A percentile compares a stretch with the other conserved stretches of the same genome.
Evolutionary conservation across 2,797 vertebrate species (phyloP).

Genomic region (Coregonus ussuriensis): DNA sequence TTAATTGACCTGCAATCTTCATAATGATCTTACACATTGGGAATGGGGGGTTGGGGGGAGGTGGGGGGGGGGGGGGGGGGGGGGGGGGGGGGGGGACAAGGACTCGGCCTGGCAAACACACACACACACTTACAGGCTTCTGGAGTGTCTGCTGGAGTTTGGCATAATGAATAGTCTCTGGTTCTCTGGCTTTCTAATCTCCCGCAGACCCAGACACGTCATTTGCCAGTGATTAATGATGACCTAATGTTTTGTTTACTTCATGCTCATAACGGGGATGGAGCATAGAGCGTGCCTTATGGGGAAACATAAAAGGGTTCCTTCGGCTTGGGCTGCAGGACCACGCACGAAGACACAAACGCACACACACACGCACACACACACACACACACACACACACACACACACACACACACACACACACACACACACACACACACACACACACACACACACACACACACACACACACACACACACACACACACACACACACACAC

Average conservation of each 20-base stretch:
- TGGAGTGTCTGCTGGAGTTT: conserved; percentile 13
- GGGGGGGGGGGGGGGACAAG: conserved; percentile 26
- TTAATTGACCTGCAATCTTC: conserved; percentile 84
- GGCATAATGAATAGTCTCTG: no score
- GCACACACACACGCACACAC: conserved; percentile 17
- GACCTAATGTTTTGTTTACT: conserved; percentile 80
- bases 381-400: conserved; percentile 26
- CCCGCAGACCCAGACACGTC: conserved; percentile 59
- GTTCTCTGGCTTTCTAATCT: conserved; percentile 53
- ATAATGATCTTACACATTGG: conserved; percentile 83
- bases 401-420: conserved; percentile 9
- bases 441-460: conserved; percentile 22
- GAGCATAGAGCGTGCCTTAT: conserved; percentile 58
- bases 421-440: conserved; percentile 23
- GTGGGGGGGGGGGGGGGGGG: conserved; percentile 41
- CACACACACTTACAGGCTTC: not conserved
- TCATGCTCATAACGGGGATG: conserved; percentile 67
- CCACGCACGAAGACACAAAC: no score
- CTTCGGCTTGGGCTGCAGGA: conserved; percentile 14
- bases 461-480: conserved; percentile 18
- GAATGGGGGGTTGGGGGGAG: conserved; percentile 65
- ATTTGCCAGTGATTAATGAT: conserved; percentile 74
- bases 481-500: not conserved
- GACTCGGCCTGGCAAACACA: not conserved
- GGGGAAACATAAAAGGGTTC: conserved; percentile 70